Percentiles rank a stretch among this genome's conserved stretches.
phyloP scores from a whole-genome alignment of 2,113 vertebrate species.

The Pseudorhombus dupliciocellatus region DNA sequence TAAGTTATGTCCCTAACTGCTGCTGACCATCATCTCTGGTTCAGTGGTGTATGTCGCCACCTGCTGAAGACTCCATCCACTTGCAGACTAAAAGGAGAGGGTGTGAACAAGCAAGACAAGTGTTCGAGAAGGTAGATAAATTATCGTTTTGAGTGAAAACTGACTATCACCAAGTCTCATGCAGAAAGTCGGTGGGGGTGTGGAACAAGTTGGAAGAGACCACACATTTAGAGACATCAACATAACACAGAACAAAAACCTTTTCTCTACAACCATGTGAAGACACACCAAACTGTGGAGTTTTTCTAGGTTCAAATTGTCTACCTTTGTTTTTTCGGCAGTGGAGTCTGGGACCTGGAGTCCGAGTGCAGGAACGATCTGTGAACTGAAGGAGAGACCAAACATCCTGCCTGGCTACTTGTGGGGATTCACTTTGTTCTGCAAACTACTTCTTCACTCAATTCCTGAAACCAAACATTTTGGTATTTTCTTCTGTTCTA shows the following conservation, averaged over 20 bases:
- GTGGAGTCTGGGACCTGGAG: constrained; percentile 54
- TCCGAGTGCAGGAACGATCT: constrained; percentile 79
- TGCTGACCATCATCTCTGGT: no score
- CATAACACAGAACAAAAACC: constrained; percentile 83
- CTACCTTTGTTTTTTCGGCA: background rate
- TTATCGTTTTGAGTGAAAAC: background rate
- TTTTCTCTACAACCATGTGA: background rate
- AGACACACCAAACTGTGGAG: background rate
- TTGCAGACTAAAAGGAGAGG: no score
- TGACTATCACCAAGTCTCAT: background rate
- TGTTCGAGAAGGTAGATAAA: no score
- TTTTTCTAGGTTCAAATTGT: background rate
- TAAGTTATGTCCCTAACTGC: no score
- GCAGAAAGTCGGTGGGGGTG: constrained; percentile 87
- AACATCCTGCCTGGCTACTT: background rate
- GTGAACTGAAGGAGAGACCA: constrained; percentile 30
- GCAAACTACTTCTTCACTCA: background rate
- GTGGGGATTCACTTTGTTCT: background rate
- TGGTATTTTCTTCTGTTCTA: no score
- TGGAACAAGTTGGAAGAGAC: constrained; percentile 74
- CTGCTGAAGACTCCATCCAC: no score
- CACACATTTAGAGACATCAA: constrained; percentile 74
- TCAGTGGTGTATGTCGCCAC: no score
- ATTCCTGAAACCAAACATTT: no score
- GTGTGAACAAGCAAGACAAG: no score